Percentiles rank a stretch among this genome's conserved stretches.
These are phyloP conservation scores for Spialia ferax DNA, from an alignment of 2,888 invertebrate species.

Conservation along the genomic window DNA sequence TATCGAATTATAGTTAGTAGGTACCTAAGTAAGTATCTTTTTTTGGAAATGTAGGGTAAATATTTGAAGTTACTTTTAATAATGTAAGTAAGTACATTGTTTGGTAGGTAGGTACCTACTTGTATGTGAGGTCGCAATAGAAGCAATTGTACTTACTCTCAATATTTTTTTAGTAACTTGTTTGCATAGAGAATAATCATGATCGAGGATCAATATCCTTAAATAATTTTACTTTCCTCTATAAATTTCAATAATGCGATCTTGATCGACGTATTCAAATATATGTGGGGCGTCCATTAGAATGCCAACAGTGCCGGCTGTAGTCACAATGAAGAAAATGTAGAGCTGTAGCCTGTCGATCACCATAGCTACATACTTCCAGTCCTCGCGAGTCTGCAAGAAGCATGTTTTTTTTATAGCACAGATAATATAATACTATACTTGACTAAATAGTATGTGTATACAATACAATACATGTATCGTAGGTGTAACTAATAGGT, in stretches of 20 bases:
- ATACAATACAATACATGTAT: too few relatives aligned
- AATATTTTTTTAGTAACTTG: conserved; percentile 12
- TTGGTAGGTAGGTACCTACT: background rate
- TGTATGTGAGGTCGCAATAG: background rate
- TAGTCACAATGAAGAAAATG: conserved; percentile 98
- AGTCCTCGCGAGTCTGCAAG: conserved; percentile 97
- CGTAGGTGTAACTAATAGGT: too few relatives aligned
- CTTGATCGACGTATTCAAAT: conserved; percentile 98
- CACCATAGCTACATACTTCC: conserved; percentile 99
- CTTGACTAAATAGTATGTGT: too few relatives aligned
- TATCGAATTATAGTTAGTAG: too few relatives aligned
- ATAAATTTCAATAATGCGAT: conserved; percentile 97
- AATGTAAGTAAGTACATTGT: too few relatives aligned
- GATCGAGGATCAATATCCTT: conserved; percentile 6
- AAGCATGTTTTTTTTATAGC: background rate
- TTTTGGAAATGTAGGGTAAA: too few relatives aligned
- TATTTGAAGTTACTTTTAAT: too few relatives aligned
- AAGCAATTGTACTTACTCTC: background rate
- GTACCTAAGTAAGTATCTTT: too few relatives aligned
- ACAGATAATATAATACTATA: too few relatives aligned
- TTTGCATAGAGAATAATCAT: background rate
- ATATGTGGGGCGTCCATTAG: conserved; percentile 99
- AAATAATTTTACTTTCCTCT: conserved; percentile 91
- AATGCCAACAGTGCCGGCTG: conserved; percentile 98
- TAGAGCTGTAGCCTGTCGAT: conserved; percentile 98